Conservation (phyloP, 2,797 vertebrate species). For the Coreius guichenoti region DNA sequence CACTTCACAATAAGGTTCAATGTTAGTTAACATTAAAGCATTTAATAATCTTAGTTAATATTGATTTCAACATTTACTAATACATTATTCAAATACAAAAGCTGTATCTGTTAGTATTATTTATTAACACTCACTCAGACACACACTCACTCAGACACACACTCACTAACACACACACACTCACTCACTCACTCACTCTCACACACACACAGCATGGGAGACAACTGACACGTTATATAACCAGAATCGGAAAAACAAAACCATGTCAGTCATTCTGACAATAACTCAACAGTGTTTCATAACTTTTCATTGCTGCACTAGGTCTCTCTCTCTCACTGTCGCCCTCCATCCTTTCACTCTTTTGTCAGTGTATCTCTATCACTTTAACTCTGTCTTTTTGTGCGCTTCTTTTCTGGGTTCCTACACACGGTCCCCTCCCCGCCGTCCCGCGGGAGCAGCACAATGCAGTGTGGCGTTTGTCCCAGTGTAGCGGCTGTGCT, state of each 20-base stretch:
- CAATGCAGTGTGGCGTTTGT: constrained; percentile 51
- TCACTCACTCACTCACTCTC: too few species aligned
- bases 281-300: not conserved
- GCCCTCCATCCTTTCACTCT: constrained; percentile 28
- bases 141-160: too few species aligned
- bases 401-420: constrained; percentile 20
- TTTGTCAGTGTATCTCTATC: constrained; percentile 41
- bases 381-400: constrained; percentile 27
- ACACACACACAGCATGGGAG: not conserved
- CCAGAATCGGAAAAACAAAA: not conserved
- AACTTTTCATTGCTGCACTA: not conserved
- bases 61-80: too few species aligned
- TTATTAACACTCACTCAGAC: too few species aligned
- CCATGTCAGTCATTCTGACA: constrained; percentile 20
- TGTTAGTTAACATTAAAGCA: not conserved
- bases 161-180: not conserved
- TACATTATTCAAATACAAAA: not conserved
- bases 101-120: not conserved
- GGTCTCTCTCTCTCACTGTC: not conserved
- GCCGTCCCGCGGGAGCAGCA: constrained; percentile 49
- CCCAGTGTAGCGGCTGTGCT: constrained; percentile 49
- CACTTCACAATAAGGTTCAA: not conserved
- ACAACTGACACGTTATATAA: not conserved
- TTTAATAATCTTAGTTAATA: too few species aligned
- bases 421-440: constrained; percentile 39